phyloP scores from a whole-genome alignment of 2,797 vertebrate genomes.

The Peromyscus eremicus region DNA sequence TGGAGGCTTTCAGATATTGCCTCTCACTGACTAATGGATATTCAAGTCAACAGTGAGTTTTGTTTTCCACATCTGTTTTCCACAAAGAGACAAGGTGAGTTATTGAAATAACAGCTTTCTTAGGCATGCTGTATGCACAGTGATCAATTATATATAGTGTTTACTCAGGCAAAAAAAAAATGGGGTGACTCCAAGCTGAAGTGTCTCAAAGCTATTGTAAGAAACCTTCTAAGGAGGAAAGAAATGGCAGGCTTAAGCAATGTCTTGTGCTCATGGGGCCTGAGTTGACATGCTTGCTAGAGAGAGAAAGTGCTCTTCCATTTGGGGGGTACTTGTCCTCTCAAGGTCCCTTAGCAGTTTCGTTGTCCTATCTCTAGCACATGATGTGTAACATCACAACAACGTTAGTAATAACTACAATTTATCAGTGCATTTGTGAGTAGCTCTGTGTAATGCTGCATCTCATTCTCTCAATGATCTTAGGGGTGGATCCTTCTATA shows the following conservation, averaged over 20 bases:
- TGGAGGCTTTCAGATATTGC: neutral
- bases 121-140: neutral
- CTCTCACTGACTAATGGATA: neutral
- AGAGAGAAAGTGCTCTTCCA: no score
- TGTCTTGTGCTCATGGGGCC: neutral
- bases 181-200: neutral
- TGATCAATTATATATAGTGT: conserved; percentile 36
- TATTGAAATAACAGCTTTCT: conserved; percentile 51
- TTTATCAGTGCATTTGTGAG: neutral
- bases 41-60: neutral
- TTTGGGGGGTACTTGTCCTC: neutral
- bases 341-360: neutral
- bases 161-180: conserved; percentile 44
- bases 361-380: neutral
- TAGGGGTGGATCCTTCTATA: neutral
- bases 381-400: neutral
- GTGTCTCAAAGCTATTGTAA: neutral
- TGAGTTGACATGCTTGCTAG: neutral
- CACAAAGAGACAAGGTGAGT: conserved; percentile 45
- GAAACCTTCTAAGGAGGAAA: neutral
- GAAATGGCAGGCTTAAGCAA: neutral
- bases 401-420: neutral
- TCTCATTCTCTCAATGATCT: neutral
- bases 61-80: conserved; percentile 13
- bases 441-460: neutral